Evolutionary conservation across 2,797 vertebrate species (phyloP).

Genomic region (Poeciliopsis turneri): DNA sequence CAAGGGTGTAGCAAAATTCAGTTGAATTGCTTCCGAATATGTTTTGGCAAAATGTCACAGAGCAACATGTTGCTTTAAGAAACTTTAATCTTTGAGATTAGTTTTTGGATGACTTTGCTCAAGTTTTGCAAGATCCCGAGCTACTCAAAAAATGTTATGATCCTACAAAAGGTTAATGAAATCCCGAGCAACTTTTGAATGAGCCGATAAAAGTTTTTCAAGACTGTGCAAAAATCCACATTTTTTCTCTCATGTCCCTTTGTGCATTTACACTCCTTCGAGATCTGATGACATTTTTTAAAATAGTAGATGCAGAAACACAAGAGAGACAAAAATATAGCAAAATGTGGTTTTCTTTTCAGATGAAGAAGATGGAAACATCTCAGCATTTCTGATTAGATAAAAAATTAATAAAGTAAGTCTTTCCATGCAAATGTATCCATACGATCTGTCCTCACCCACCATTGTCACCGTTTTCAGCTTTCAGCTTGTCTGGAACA

Average conservation of each 20-base stretch:
- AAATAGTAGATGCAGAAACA: background rate
- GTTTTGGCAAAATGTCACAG: background rate
- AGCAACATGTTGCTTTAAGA: background rate
- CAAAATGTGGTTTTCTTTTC: background rate
- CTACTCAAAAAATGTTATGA: background rate
- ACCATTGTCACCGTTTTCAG: conserved; percentile 1
- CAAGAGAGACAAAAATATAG: background rate
- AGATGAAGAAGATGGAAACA: background rate
- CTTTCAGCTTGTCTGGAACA: conserved; percentile 7
- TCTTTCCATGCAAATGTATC: background rate
- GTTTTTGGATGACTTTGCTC: background rate
- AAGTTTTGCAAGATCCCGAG: background rate
- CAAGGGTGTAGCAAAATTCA: background rate
- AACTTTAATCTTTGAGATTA: background rate
- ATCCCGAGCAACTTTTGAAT: background rate
- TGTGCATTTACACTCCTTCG: background rate
- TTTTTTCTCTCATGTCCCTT: background rate
- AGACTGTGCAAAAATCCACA: background rate
- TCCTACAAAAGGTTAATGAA: background rate
- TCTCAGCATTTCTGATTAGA: background rate
- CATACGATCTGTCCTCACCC: background rate
- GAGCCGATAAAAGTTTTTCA: background rate
- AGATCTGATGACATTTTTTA: background rate
- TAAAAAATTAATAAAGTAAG: background rate
- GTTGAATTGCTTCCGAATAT: background rate